Conservation (phyloP, 64 coral and sea anemone species). For the Catalaphyllia jardinei region DNA sequence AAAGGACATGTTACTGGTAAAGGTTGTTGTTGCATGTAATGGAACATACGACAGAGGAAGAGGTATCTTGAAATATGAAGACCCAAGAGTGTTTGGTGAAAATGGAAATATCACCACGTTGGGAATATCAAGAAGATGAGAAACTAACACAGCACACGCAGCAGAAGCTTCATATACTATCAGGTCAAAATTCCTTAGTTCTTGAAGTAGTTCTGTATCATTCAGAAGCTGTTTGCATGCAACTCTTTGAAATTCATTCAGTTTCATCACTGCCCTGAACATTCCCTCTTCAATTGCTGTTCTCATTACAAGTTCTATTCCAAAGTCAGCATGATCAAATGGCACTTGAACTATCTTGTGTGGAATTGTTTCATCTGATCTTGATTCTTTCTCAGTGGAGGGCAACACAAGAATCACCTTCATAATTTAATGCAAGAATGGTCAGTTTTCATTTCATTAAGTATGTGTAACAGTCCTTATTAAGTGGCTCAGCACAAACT, state of each 20-base stretch:
- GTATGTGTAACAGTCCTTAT: too few relatives aligned
- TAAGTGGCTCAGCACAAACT: too few relatives aligned
- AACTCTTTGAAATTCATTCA: not conserved
- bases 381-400: not conserved
- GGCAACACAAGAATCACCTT: not conserved
- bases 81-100: not conserved
- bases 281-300: not conserved
- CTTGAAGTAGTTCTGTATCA: conserved; percentile 6
- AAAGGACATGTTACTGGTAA: conserved; percentile 48
- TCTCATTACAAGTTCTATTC: not conserved
- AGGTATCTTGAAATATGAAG: not conserved
- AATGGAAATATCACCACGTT: not conserved
- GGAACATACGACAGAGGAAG: conserved; percentile 47
- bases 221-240: conserved; percentile 12
- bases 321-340: not conserved
- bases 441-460: not conserved
- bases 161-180: not conserved
- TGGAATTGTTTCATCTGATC: not conserved
- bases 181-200: conserved; percentile 29
- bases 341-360: not conserved
- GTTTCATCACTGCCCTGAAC: too few relatives aligned
- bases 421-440: not conserved
- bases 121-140: conserved; percentile 20
- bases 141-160: not conserved
- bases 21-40: not conserved